Percentiles rank a stretch among this genome's conserved stretches.
Conservation (phyloP, 2,113 vertebrate species). For the Onychostruthus taczanowskii region DNA sequence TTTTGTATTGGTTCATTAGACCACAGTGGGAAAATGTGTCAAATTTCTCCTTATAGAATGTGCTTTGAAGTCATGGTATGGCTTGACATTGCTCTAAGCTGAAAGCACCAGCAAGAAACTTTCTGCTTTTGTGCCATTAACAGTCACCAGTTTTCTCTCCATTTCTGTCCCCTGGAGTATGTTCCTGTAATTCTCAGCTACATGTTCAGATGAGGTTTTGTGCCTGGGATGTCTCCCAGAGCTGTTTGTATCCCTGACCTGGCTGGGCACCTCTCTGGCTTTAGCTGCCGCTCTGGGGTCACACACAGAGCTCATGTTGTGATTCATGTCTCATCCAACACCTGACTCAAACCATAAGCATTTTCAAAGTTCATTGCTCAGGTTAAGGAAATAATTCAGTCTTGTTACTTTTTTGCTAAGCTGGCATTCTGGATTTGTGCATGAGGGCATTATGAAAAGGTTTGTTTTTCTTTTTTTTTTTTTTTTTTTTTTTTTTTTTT, state of each 20-base stretch:
- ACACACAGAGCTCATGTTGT: fast-evolving
- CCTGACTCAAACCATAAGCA: not conserved
- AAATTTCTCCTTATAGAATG: not conserved
- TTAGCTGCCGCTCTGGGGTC: not conserved
- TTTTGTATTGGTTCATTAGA: not conserved
- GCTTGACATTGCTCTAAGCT: not conserved
- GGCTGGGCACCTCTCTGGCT: not conserved
- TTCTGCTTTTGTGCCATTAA: not conserved
- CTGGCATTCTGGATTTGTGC: not conserved
- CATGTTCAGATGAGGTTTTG: not conserved
- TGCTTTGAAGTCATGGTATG: not conserved
- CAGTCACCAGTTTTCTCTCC: not conserved
- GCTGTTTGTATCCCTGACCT: not conserved
- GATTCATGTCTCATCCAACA: not conserved
- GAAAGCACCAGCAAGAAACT: not conserved
- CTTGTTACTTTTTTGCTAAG: not conserved
- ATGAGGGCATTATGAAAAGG: fast-evolving
- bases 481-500: not conserved
- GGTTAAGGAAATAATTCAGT: not conserved
- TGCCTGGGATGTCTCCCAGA: not conserved
- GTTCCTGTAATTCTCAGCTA: not conserved
- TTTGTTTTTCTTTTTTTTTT: not conserved
- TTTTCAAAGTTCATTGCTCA: not conserved
- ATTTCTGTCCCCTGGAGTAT: not conserved
- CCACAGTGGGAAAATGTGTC: not conserved